Percentiles rank a stretch among this genome's conserved stretches.
Conservation (phyloP, 2,113 vertebrate genomes). For the Actenoides lindsayi region DNA sequence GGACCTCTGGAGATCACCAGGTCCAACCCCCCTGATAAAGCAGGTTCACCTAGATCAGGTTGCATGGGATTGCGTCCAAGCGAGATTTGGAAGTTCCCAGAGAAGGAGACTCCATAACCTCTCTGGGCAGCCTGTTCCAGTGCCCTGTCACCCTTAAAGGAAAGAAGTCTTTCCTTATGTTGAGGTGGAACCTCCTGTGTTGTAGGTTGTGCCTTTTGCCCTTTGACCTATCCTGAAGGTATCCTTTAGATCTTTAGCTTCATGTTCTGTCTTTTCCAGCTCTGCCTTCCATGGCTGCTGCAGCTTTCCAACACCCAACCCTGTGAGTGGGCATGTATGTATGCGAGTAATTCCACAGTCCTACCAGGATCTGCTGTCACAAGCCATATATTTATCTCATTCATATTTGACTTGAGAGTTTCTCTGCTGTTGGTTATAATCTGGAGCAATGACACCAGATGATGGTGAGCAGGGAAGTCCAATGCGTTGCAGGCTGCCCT, state of each 20-base stretch:
- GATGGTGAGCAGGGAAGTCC: accelerated
- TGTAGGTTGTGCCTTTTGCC: too few species aligned
- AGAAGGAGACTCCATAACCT: not conserved
- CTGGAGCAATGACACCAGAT: not conserved
- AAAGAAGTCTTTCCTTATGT: too few species aligned
- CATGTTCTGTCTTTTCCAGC: not conserved
- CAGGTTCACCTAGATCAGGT: not conserved
- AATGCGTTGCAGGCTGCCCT: not conserved
- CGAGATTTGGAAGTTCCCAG: not conserved
- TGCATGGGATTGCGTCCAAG: not conserved
- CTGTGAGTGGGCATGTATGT: not conserved
- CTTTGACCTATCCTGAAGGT: not conserved
- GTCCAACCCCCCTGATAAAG: not conserved
- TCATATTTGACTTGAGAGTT: not conserved
- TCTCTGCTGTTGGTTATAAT: not conserved
- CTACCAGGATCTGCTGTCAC: not conserved
- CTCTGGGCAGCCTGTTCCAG: not conserved
- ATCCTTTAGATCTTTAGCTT: not conserved
- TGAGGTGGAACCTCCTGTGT: too few species aligned
- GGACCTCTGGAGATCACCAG: not conserved
- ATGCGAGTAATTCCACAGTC: not conserved
- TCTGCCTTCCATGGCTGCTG: not conserved
- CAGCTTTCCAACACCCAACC: not conserved
- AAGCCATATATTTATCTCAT: not conserved
- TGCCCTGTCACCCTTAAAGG: not conserved